These are phyloP conservation scores for Drosophila nigricruria DNA, from an alignment of 2,888 invertebrate species.

Conservation along the genomic window DNA sequence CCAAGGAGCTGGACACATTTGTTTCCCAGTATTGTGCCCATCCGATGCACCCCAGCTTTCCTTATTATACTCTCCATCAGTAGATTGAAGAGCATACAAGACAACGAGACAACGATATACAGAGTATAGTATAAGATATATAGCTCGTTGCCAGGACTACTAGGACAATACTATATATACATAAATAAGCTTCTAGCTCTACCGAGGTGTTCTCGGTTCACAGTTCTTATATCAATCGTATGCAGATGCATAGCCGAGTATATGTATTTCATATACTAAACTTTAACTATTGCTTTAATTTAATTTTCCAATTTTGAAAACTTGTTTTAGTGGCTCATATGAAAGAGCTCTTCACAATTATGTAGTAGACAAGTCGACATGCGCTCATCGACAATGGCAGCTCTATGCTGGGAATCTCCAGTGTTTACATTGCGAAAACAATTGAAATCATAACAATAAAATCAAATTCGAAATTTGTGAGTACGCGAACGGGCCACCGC, in stretches of 20 bases:
- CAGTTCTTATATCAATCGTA: neutral
- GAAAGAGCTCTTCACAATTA: conserved; percentile 32
- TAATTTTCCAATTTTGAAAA: conserved; percentile 2
- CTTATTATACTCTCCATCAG: too few relatives aligned
- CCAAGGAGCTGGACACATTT: too few relatives aligned
- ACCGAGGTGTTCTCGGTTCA: too few relatives aligned
- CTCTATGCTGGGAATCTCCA: conserved; percentile 54
- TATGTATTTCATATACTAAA: neutral
- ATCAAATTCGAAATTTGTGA: conserved; percentile 74
- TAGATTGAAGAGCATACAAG: too few relatives aligned
- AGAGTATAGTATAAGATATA: too few relatives aligned
- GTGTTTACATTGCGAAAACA: conserved; percentile 75
- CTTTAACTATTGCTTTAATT: neutral
- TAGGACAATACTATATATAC: neutral
- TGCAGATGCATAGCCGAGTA: neutral
- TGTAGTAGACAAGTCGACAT: conserved; percentile 45
- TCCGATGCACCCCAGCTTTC: too few relatives aligned
- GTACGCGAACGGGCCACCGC: conserved; percentile 35
- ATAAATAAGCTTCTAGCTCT: neutral
- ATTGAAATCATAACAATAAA: conserved; percentile 77
- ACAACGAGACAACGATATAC: too few relatives aligned
- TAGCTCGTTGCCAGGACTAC: neutral
- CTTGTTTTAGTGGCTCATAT: conserved; percentile 6
- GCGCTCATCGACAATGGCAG: conserved; percentile 27
- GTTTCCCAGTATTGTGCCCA: too few relatives aligned